phyloP scores from a whole-genome alignment of 2,113 vertebrate species.

The Casuarius casuarius region DNA sequence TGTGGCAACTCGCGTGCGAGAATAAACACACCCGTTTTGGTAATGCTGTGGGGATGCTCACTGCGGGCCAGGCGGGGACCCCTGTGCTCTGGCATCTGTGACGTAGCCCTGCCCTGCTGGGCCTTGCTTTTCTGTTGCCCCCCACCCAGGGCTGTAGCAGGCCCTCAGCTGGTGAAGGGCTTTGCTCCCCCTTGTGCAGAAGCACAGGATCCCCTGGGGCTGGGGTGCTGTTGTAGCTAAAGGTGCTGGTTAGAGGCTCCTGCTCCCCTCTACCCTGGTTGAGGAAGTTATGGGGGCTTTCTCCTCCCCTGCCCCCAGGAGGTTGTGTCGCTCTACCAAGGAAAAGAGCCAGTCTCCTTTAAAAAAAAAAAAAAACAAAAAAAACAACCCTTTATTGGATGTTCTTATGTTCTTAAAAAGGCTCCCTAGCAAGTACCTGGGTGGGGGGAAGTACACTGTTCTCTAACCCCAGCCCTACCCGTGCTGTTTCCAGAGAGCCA shows the following conservation, averaged over 20 bases:
- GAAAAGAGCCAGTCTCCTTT: neutral
- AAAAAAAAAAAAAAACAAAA: slow-evolving; percentile 20
- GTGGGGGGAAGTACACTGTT: neutral
- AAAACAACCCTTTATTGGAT: slow-evolving; percentile 27
- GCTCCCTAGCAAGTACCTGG: neutral
- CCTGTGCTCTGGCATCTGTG: fast-evolving
- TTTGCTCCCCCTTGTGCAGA: neutral
- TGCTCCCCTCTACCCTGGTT: neutral
- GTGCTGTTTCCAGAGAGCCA: neutral
- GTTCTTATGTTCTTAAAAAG: slow-evolving; percentile 42
- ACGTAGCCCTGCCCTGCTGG: neutral
- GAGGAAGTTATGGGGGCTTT: neutral
- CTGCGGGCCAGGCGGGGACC: neutral
- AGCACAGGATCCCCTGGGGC: neutral
- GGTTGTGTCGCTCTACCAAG: fast-evolving
- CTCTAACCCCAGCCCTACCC: neutral
- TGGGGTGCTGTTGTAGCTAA: neutral
- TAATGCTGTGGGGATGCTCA: neutral
- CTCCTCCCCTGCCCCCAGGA: neutral
- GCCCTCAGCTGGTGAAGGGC: neutral
- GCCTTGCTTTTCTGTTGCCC: neutral
- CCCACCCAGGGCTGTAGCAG: neutral
- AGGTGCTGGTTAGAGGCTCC: neutral
- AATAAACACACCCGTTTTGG: slow-evolving; percentile 65
- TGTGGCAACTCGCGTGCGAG: neutral